Base-by-base conservation (phyloP, 2,113 vertebrate genomes). In the Terrapene triunguis region DNA sequence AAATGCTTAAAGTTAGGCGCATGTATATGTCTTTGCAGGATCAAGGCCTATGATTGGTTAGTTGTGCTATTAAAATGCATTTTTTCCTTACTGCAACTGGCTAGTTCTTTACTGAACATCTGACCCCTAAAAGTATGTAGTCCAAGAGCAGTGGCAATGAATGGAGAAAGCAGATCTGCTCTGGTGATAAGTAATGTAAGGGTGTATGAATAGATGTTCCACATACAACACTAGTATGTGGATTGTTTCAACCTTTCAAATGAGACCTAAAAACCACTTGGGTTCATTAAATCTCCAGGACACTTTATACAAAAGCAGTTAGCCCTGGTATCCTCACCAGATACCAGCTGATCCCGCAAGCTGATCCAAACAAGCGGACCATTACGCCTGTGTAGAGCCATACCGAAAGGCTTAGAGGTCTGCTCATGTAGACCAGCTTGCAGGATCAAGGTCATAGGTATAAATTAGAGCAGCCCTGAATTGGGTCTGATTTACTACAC, bases 151-250 rank as follows among this genome's bases (percentile, higher is more conserved):
- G 13, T n/a, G 42, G 19, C 59, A 74, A 6, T 24, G 53, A 17
- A 5, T 27, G 10, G 48, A 51, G 42, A 29, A 91, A 62, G 21
- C 72, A 78, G 6, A 27, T 10, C 6, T 13, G n/a, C 13, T 85
- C 78, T 82, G 35, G 44, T 1, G 2, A 6, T 5, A 80, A 88
- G 16, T 1, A 7, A 32, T n/a, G 5, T 21, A 0, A 3, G 38
- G 48, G 9, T 57, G 22, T 6, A 3, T 11, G 88, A 72, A 2
- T 57, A 59, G 6, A 32, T 42, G 10, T 48, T 95, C 82, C 53
- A 48, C 53, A 55, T 25, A 32, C 4, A 0, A 25, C 50, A 10
- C 5, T 14, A 0, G 17, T 10, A 29, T 16, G 1, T 0, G 0
- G 4, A 1, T 5, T 32, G 6, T 27, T 19, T 80, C 62, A 79